Conservation (phyloP, 1,140 invertebrate genomes). For the Gryllus bimaculatus region DNA sequence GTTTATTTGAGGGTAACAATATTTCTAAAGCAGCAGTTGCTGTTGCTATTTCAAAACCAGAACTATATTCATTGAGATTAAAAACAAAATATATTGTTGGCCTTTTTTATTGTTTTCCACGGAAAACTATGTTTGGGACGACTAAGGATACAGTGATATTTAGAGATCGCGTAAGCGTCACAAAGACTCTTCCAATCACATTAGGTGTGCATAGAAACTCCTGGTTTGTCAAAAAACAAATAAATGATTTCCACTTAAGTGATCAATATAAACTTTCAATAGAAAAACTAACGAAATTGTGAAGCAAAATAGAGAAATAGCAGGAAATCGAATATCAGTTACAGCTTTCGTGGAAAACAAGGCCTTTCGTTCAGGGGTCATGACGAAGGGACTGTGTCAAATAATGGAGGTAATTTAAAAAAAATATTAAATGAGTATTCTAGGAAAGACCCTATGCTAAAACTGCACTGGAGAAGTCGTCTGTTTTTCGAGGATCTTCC, state of each 20-base stretch:
- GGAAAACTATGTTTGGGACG: no score
- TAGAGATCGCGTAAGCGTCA: no score
- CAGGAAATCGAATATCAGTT: not conserved
- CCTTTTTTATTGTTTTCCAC: no score
- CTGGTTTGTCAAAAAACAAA: not conserved
- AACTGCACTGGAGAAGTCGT: not conserved
- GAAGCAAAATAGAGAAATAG: not conserved
- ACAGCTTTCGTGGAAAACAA: slow-evolving; percentile 2
- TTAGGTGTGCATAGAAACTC: not conserved
- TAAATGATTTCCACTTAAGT: not conserved
- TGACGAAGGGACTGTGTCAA: not conserved
- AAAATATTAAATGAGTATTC: not conserved
- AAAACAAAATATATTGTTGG: no score
- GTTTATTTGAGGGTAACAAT: no score
- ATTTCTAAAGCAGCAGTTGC: no score
- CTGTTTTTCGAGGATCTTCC: not conserved
- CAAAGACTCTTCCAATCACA: not conserved
- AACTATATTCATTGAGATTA: no score
- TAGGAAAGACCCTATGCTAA: not conserved
- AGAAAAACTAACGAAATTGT: slow-evolving; percentile 10
- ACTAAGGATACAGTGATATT: no score
- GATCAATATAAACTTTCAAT: not conserved
- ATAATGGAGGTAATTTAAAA: not conserved
- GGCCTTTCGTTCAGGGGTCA: not conserved
- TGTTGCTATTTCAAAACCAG: no score